Percentiles rank a stretch among this genome's conserved stretches.
phyloP scores from a whole-genome alignment of 2,113 vertebrate genomes.

The Heterotis niloticus region DNA sequence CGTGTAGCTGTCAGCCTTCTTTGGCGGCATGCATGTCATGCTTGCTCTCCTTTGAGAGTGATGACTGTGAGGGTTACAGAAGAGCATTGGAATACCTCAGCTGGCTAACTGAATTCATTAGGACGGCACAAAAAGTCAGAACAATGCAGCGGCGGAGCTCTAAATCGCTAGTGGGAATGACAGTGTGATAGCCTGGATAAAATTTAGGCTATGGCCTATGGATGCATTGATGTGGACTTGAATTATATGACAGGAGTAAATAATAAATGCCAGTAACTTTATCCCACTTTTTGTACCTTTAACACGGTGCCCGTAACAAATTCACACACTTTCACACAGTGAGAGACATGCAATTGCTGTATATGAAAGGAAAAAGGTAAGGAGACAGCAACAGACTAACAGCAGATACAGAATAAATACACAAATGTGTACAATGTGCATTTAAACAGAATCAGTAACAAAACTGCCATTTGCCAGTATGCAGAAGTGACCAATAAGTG shows the following conservation, averaged over 20 bases:
- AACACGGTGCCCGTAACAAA: conserved; percentile 21
- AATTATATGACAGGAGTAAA: conserved; percentile 33
- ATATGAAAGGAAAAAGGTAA: neutral
- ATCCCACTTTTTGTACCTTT: conserved; percentile 31
- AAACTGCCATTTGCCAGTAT: too few species aligned
- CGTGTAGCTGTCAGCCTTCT: neutral
- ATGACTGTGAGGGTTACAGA: too few species aligned
- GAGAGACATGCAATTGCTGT: conserved; percentile 16
- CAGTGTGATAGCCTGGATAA: neutral
- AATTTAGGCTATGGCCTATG: neutral
- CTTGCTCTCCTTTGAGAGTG: too few species aligned
- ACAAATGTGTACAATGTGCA: neutral
- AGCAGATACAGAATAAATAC: too few species aligned
- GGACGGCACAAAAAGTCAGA: neutral
- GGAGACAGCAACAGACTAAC: neutral
- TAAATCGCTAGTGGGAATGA: neutral
- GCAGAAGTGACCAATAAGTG: too few species aligned
- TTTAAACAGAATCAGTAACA: too few species aligned
- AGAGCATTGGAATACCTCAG: neutral
- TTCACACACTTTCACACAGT: conserved; percentile 3
- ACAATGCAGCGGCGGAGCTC: neutral
- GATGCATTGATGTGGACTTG: neutral
- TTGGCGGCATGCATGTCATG: neutral
- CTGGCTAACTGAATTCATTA: neutral
- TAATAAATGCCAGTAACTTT: conserved; percentile 30